Percentiles rank a stretch among this genome's conserved stretches.
Evolutionary conservation across 2,888 invertebrate species (phyloP).

Genomic region (Euproctis similis): DNA sequence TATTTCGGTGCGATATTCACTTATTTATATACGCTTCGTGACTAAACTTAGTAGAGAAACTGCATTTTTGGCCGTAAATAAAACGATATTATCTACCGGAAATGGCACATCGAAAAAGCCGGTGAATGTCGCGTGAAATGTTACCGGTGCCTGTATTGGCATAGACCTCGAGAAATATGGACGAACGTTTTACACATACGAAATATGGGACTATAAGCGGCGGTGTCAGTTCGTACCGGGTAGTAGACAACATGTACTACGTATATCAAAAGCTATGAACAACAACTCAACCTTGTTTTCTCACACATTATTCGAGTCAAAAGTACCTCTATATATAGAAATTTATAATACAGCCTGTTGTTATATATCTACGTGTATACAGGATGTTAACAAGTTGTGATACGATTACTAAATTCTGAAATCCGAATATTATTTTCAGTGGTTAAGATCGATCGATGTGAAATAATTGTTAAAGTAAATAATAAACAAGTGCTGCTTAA

Average conservation of each 20-base stretch:
- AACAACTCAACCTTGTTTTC: conserved; percentile 7
- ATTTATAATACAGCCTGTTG: too few species aligned
- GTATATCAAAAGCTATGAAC: conserved; percentile 17
- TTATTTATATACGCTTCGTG: conserved; percentile 48
- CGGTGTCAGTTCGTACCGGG: conserved; percentile 47
- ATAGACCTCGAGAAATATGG: conserved; percentile 60
- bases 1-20: conserved; percentile 35
- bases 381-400: too few species aligned
- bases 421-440: too few species aligned
- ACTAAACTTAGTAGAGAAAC: conserved; percentile 44
- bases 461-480: too few species aligned
- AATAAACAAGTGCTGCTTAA: too few species aligned
- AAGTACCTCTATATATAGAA: too few species aligned
- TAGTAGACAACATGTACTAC: conserved; percentile 13
- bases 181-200: conserved; percentile 48
- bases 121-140: conserved; percentile 63
- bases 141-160: conserved; percentile 49
- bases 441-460: too few species aligned
- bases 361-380: too few species aligned
- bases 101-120: conserved; percentile 62
- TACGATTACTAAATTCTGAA: too few species aligned
- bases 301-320: too few species aligned
- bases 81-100: conserved; percentile 58
- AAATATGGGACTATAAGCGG: conserved; percentile 44
- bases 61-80: conserved; percentile 57